phyloP scores from a whole-genome alignment of 1,140 invertebrate genomes.

The Gerris buenoi region DNA sequence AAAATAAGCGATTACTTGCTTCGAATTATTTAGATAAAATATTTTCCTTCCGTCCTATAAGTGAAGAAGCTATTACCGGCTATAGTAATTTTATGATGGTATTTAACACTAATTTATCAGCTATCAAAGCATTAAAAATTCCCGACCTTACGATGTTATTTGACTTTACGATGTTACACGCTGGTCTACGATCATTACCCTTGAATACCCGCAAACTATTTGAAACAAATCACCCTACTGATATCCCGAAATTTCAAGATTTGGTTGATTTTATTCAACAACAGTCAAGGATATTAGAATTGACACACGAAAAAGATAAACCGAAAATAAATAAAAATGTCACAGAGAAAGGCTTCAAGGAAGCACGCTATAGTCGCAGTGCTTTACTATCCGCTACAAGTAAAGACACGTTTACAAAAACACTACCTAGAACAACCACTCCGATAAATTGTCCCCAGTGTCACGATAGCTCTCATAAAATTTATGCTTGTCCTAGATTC shows the following conservation, averaged over 20 bases:
- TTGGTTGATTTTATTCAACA: neutral
- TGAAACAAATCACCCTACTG: neutral
- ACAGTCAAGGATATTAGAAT: neutral
- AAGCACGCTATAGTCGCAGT: neutral
- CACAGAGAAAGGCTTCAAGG: neutral
- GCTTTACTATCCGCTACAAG: neutral
- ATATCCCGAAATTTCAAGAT: neutral
- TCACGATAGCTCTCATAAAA: neutral
- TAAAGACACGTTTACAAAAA: neutral
- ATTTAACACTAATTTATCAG: neutral
- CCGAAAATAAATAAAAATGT: neutral
- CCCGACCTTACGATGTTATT: neutral
- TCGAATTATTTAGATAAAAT: neutral
- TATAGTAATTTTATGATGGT: neutral
- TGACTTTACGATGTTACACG: neutral
- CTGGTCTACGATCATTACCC: neutral
- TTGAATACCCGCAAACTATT: neutral
- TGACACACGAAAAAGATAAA: neutral
- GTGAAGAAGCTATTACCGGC: neutral
- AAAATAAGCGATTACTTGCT: neutral
- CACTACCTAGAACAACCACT: neutral
- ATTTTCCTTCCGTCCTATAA: neutral
- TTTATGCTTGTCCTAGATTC: neutral
- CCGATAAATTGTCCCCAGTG: neutral
- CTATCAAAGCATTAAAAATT: neutral